phyloP scores from a whole-genome alignment of 2,113 vertebrate species.

The Paratilapia polleni region DNA sequence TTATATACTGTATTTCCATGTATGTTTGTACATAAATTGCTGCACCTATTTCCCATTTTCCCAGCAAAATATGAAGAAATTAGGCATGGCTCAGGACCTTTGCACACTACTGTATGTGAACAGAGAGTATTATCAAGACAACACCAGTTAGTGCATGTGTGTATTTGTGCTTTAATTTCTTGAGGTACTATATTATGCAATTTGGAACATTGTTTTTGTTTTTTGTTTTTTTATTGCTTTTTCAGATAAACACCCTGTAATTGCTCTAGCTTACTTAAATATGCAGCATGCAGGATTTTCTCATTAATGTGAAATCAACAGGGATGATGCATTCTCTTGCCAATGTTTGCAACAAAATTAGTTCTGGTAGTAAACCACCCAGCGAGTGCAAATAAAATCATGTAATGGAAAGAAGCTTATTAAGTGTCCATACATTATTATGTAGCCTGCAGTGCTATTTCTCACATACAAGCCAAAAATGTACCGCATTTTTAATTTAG shows the following conservation, averaged over 20 bases:
- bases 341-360: conserved; percentile 4
- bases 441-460: not conserved
- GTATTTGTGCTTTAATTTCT: conserved; percentile 2
- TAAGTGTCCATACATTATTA: not conserved
- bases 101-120: not conserved
- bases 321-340: conserved; percentile 16
- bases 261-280: conserved; percentile 19
- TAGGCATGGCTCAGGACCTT: not conserved
- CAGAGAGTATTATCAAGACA: not conserved
- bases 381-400: not conserved
- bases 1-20: not conserved
- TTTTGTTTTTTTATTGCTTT: conserved; percentile 7
- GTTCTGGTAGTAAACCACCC: conserved; percentile 11
- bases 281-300: conserved; percentile 21
- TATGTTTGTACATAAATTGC: not conserved
- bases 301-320: conserved; percentile 45
- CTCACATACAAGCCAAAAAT: not conserved
- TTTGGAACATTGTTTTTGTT: conserved; percentile 9
- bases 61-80: not conserved
- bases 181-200: not conserved
- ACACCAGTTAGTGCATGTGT: not conserved
- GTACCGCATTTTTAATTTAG: not conserved
- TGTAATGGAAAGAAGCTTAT: conserved; percentile 9
- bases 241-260: conserved; percentile 28
- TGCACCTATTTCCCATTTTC: not conserved